Evolutionary conservation across 1,140 invertebrate genomes (phyloP).

Genomic region (Chelonus insularis): DNA sequence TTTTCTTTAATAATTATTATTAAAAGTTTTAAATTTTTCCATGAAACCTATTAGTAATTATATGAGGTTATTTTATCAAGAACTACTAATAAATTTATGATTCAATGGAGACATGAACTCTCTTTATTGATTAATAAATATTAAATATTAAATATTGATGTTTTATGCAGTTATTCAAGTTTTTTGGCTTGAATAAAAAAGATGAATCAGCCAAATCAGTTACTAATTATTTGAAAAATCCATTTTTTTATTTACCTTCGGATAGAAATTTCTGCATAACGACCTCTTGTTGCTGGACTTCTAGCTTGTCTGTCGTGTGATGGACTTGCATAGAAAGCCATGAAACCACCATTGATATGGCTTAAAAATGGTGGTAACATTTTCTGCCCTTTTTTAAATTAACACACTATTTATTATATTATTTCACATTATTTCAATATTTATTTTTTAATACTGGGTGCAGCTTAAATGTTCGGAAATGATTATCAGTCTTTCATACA

Average conservation of each 20-base stretch:
- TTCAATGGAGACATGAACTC: no score
- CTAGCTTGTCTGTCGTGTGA: conserved; percentile 15
- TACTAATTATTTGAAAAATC: neutral
- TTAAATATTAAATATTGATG: no score
- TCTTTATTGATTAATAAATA: no score
- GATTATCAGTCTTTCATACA: conserved; percentile 14
- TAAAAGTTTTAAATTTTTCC: no score
- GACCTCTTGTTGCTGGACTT: conserved; percentile 23
- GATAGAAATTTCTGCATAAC: conserved; percentile 27
- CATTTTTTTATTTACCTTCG: conserved; percentile 21
- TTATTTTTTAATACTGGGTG: neutral
- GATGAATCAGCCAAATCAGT: neutral
- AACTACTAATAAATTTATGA: no score
- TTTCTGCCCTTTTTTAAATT: neutral
- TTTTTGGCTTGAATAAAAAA: no score
- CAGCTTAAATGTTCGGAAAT: conserved; percentile 3
- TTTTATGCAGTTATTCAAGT: no score
- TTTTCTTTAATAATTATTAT: no score
- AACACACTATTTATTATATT: neutral
- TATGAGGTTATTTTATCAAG: no score
- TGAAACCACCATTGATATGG: conserved; percentile 21
- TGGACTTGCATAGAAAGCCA: conserved; percentile 22
- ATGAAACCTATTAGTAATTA: no score
- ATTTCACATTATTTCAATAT: neutral
- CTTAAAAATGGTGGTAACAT: conserved; percentile 27